Base-by-base conservation (phyloP, 2,888 invertebrate species). In the Micoletzkya japonica region DNA sequence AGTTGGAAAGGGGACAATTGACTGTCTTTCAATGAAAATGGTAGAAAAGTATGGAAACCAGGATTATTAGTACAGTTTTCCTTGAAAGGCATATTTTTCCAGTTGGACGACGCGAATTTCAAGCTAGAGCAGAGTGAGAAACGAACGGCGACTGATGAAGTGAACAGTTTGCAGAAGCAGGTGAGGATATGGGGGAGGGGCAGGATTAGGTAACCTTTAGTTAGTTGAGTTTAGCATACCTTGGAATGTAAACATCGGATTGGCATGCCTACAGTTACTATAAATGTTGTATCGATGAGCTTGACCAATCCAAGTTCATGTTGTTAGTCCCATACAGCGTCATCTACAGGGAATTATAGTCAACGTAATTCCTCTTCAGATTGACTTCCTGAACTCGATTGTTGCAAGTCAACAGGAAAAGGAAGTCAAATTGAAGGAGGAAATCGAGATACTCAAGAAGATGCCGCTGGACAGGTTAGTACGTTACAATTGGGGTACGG, bases 351-450 rank as follows among this genome's bases (percentile, higher is more conserved):
- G n/a, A n/a, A n/a, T n/a, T n/a, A n/a, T n/a, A n/a, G n/a, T n/a
- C n/a, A n/a, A n/a, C n/a, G n/a, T n/a, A n/a, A n/a, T n/a, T n/a
- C 34, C 34, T 34, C 37, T 60, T 49, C 60, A 88, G 86, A 84
- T 88, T 32, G 91, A 92, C 81, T 96, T 97, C 88, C 89, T 97
- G 37, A 95, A 97, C 88, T 93, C 95, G 10, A 94, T 97, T 79
- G 96, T 97, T 81, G 94, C 93, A 36, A 95, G 95, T 85, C 92
- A 95, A 91, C 94, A 95, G 87, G 90, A 90, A 78, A 95, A 95
- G 87, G 94, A 94, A 85, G 92, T 93, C 83, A 91, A 91, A 79
- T 89, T 95, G 2, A 89, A 91, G 85, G 90, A 91, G 64, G 89
- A 92, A 81, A 90, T 95, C 57, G 91, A 93, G 81, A 91, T 91